Evolutionary conservation across 1,140 invertebrate species (phyloP).

Genomic region (Paracyclopina nana): DNA sequence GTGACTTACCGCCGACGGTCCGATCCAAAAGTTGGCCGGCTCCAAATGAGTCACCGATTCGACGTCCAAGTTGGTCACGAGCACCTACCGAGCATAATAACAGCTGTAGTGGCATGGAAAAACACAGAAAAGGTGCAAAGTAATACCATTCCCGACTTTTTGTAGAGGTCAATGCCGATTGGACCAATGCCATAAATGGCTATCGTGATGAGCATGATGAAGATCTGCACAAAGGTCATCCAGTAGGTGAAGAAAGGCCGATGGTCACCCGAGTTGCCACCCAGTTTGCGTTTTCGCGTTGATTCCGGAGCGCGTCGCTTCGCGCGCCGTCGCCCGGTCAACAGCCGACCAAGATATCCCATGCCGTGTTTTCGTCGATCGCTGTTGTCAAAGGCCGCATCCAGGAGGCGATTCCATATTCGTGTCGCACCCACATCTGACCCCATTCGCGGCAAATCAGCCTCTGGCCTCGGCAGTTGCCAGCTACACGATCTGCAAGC

Average conservation of each 20-base stretch:
- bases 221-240: slow-evolving; percentile 85
- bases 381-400: slow-evolving; percentile 17
- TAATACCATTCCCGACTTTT: slow-evolving; percentile 52
- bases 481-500: slow-evolving; percentile 14
- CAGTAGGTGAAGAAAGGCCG: slow-evolving; percentile 96
- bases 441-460: slow-evolving; percentile 15
- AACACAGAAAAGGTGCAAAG: too few species aligned
- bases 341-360: slow-evolving; percentile 9
- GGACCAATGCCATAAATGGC: slow-evolving; percentile 84
- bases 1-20: slow-evolving; percentile 34
- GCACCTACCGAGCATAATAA: too few species aligned
- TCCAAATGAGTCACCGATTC: slow-evolving; percentile 63
- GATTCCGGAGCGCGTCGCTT: slow-evolving; percentile 12
- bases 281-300: slow-evolving; percentile 14
- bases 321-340: neutral
- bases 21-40: slow-evolving; percentile 50
- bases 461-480: slow-evolving; percentile 11
- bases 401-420: slow-evolving; percentile 16
- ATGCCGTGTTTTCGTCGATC: slow-evolving; percentile 16
- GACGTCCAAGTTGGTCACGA: slow-evolving; percentile 76
- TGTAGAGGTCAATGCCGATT: slow-evolving; percentile 60
- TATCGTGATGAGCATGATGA: slow-evolving; percentile 71
- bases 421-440: slow-evolving; percentile 14
- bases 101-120: too few species aligned
- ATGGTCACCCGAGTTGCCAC: slow-evolving; percentile 55